A percentile compares a stretch with the other conserved stretches of the same genome.
phyloP scores from a whole-genome alignment of 2,113 vertebrate species.

The Sturnus vulgaris region DNA sequence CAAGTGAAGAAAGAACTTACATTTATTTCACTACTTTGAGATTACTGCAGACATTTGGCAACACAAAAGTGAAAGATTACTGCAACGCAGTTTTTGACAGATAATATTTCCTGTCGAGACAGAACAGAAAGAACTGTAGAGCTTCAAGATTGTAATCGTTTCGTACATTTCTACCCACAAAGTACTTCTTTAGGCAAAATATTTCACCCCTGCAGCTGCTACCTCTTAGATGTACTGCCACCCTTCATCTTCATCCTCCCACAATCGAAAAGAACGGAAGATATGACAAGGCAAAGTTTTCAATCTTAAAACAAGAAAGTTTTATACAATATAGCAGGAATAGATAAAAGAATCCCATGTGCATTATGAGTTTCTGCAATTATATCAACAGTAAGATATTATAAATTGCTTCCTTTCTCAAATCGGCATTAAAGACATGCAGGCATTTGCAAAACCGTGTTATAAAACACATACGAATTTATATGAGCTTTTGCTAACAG shows the following conservation, averaged over 20 bases:
- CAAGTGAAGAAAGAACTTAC: not conserved
- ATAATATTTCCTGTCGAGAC: slow-evolving; percentile 20
- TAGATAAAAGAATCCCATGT: not conserved
- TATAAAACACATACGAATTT: not conserved
- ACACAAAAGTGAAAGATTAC: not conserved
- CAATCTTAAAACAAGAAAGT: not conserved
- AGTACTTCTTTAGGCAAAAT: slow-evolving; percentile 53
- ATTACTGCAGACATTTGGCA: not conserved
- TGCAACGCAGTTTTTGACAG: slow-evolving; percentile 26
- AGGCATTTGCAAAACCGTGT: not conserved
- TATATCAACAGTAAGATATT: not conserved
- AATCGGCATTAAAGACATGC: not conserved
- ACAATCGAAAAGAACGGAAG: not conserved
- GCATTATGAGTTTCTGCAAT: not conserved
- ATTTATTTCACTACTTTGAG: slow-evolving; percentile 10
- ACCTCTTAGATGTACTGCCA: slow-evolving; percentile 40
- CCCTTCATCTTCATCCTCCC: slow-evolving; percentile 41
- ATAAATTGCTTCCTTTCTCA: not conserved
- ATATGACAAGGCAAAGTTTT: slow-evolving; percentile 28
- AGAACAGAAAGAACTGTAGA: slow-evolving; percentile 37
- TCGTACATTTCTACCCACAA: not conserved
- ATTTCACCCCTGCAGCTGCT: slow-evolving; percentile 59
- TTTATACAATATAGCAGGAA: not conserved
- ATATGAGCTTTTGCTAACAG: slow-evolving; percentile 43
- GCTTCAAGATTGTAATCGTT: slow-evolving; percentile 24